Evolutionary conservation across 1,140 invertebrate genomes (phyloP).

Genomic region (Dendrolimus punctatus): DNA sequence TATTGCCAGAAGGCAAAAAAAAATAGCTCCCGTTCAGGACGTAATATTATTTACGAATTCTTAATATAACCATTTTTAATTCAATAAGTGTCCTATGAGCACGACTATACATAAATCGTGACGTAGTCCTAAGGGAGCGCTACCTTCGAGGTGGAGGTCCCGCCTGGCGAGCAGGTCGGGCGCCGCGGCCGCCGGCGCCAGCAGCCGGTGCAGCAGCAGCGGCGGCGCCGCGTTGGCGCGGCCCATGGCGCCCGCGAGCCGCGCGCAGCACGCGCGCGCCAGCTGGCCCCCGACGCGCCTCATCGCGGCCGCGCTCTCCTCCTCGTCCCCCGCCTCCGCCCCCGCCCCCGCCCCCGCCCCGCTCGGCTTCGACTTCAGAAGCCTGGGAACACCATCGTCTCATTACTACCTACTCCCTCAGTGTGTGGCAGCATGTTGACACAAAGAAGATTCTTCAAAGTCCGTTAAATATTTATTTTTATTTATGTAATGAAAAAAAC

Average conservation of each 20-base stretch:
- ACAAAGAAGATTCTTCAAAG: too few relatives aligned
- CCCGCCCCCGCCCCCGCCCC: conserved; percentile 3
- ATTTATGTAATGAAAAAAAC: too few relatives aligned
- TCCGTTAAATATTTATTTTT: too few relatives aligned
- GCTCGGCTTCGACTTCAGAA: conserved; percentile 9
- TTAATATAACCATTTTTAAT: too few relatives aligned
- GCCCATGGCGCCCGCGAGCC: conserved; percentile 4
- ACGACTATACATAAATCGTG: background rate
- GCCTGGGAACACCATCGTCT: conserved; percentile 5
- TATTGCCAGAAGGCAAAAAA: too few relatives aligned
- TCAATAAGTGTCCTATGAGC: background rate
- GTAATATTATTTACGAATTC: too few relatives aligned
- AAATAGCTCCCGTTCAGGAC: too few relatives aligned
- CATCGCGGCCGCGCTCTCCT: conserved; percentile 7
- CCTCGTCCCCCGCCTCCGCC: background rate
- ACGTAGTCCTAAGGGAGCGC: background rate
- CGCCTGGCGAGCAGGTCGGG: conserved; percentile 13
- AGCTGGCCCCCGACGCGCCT: conserved; percentile 59
- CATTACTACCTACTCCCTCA: too few relatives aligned
- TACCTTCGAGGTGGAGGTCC: conserved; percentile 13
- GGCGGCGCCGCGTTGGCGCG: conserved; percentile 17
- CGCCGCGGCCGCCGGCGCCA: conserved; percentile 26
- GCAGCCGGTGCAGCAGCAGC: conserved; percentile 33
- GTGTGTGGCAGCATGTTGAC: too few relatives aligned
- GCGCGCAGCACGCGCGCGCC: conserved; percentile 44